Conservation (phyloP, 2,113 vertebrate species). For the Entomyzon cyanotis region DNA sequence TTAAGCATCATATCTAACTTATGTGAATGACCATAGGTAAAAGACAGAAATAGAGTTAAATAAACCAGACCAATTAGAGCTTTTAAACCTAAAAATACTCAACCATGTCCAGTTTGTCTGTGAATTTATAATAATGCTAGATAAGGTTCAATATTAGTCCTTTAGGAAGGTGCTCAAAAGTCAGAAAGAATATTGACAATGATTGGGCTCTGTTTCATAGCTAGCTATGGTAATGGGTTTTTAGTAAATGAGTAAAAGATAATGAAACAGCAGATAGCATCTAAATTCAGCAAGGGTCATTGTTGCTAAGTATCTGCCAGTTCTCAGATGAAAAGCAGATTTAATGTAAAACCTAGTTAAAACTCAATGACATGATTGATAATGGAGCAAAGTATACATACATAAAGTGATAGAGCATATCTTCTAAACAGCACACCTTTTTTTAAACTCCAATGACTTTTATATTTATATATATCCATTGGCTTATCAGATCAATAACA, state of each 20-base stretch:
- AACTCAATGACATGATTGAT: background rate
- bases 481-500: background rate
- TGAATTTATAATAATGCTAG: background rate
- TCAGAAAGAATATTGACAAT: background rate
- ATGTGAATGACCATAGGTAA: background rate
- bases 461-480: background rate
- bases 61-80: background rate
- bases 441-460: background rate
- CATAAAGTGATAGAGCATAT: background rate
- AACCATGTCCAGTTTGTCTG: background rate
- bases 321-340: background rate
- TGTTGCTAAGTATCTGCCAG: background rate
- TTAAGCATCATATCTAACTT: background rate
- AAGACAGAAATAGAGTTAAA: background rate
- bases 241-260: background rate
- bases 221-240: background rate
- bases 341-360: background rate
- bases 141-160: background rate
- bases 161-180: background rate
- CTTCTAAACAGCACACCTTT: accelerated
- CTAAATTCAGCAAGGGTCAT: background rate
- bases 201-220: background rate
- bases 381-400: background rate
- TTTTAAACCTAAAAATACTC: background rate
- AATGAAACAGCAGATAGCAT: background rate